Evolutionary conservation across 2,113 vertebrate genomes (phyloP), one percentile per base, ranked within the genome.

Genomic region (Tringa solitaria): DNA sequence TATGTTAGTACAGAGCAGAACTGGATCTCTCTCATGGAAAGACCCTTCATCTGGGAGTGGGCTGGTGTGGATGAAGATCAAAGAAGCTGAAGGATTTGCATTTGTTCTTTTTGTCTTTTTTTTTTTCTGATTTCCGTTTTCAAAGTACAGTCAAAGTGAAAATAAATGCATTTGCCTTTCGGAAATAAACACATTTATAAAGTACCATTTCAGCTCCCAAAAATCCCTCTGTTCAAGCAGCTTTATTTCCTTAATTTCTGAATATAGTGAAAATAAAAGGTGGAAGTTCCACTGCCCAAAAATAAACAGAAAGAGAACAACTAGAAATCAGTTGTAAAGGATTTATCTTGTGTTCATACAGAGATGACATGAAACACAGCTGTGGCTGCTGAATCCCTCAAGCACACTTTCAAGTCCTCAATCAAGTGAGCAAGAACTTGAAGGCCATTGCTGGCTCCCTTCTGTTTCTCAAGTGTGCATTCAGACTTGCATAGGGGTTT

Each of bases 341-440:
- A 8, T 32, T 70, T 91, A 43, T 94, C 78, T 90, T 54, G 12
- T 93, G 70, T 95, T 96, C 43, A 65, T 74, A 87, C 14, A 87
- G 96, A 95, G 48, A 41, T 78, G 41, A 56, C 64, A 59, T 75
- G 69, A 92, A 74, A 35, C 53, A n/a, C 53, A 93, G 12, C 68
- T 74, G 83, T 41, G n/a, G 19, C 56, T 76, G 63, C 39, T 92
- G 89, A 96, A 87, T 96, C 76, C 89, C 63, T 97, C 84, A 92
- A 97, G 80, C 53, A 95, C 28, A 75, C 69, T 97, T 95, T 79
- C 35, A 73, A 87, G 69, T 68, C 77, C 90, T 98, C 56, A 32
- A 56, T 96, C 91, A 97, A 96, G 95, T 75, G 60, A 95, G 70
- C 68, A 95, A 92, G 65, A 96, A 76, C 27, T 56, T 61, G 79